These are phyloP conservation scores for Onychostruthus taczanowskii DNA, from an alignment of 2,113 vertebrate species.

Conservation along the genomic window DNA sequence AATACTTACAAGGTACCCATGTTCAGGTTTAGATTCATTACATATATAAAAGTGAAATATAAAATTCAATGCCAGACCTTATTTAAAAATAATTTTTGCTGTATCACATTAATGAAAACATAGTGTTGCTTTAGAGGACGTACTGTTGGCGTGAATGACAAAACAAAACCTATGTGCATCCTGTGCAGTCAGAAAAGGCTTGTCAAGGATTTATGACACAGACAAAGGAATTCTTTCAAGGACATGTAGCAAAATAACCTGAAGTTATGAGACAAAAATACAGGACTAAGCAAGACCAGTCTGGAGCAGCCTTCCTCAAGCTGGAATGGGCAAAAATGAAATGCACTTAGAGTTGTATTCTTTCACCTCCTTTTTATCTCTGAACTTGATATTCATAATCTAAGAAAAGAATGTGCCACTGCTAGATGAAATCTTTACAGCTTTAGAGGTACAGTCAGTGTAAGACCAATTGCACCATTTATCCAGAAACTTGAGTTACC, in stretches of 20 bases:
- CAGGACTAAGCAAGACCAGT: slow-evolving; percentile 4
- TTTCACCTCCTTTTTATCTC: not conserved
- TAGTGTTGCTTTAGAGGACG: not conserved
- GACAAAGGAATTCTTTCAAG: slow-evolving; percentile 61
- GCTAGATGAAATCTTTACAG: not conserved
- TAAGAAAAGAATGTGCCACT: not conserved
- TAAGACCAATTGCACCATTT: not conserved
- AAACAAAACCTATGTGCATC: slow-evolving; percentile 30
- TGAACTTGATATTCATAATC: not conserved
- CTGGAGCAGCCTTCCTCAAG: not conserved
- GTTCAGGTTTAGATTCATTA: not conserved
- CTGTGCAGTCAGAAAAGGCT: slow-evolving; percentile 32
- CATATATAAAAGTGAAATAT: not conserved
- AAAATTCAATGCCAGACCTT: not conserved
- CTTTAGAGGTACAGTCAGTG: not conserved
- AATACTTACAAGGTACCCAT: not conserved
- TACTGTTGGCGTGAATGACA: slow-evolving; percentile 32
- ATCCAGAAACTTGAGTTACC: not conserved
- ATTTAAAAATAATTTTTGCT: slow-evolving; percentile 31
- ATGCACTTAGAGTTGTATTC: not conserved
- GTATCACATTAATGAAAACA: slow-evolving; percentile 21
- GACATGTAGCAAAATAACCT: slow-evolving; percentile 34
- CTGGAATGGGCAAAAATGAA: not conserved
- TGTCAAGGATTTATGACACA: slow-evolving; percentile 23
- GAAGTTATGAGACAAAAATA: slow-evolving; percentile 20